Base-by-base conservation (phyloP, 2,888 invertebrate genomes). In the Eristalis intricaria region DNA sequence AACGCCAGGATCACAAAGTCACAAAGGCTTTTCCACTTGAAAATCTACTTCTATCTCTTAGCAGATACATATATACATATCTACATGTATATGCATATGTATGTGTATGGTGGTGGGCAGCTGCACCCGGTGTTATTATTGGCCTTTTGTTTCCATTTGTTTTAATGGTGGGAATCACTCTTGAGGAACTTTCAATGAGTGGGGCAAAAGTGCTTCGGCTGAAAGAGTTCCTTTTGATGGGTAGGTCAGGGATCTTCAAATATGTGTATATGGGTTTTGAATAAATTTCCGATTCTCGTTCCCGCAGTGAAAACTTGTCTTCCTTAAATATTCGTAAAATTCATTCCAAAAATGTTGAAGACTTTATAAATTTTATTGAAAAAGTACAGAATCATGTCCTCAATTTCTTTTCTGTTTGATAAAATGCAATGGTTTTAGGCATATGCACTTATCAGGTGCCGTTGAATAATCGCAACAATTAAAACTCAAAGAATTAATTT, bases 1-100 rank as follows among this genome's bases (percentile, higher is more conserved):
- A 85, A 85, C 85, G 73, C 85, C 81, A 65, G 81, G 73, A 71
- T 81, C 84, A 80, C 66, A 80, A 84, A 80, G 80, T 80, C 80
- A 80, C 80, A 74, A 81, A 85, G 81, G 81, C 63, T 81, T 74
- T 76, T 85, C 66, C 81, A 81, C 85, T 85, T 81, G 73, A 77
- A 80, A 80, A 80, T 80, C 66, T 61, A 50, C 73, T 73, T 32
- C 79, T 35, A 73, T 73, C 32, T 73, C 74, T 71, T 64, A 56
- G 64, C 26, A 56, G 64, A 70, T 58, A 50, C 7, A n/a, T 38
- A 50, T 10, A n/a, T 38, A 8, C 35, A 23, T 35, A 61, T 32
- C 4, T 5, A 32, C 1, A 4, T 32, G 7, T 32, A 4, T 3
- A 32, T 4, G 32, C 7, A 8, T 32, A 8, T 32, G 1, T 32